Conservation (phyloP, 2,797 vertebrate genomes). For the Eulemur rubriventer region DNA sequence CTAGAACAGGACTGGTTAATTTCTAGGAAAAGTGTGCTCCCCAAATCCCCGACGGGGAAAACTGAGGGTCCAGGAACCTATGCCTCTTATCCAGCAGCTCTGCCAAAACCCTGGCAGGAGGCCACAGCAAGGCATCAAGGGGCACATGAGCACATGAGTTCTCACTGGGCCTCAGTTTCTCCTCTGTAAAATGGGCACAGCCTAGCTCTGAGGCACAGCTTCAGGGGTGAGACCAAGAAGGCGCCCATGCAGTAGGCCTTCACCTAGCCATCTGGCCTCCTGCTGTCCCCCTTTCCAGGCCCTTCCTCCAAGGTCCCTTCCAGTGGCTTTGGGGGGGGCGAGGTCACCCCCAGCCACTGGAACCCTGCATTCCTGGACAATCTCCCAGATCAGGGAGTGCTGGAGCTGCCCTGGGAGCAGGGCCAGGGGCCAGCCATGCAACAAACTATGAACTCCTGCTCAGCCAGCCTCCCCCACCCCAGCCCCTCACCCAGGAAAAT, state of each 20-base stretch:
- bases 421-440: neutral
- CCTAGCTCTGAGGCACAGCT: neutral
- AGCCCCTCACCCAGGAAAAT: no score
- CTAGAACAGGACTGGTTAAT: neutral
- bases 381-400: conserved; percentile 11
- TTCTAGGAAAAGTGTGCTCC: neutral
- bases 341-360: neutral
- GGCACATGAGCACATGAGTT: neutral
- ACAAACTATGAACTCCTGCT: neutral
- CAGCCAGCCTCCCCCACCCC: neutral
- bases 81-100: neutral
- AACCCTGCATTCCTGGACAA: conserved; percentile 23
- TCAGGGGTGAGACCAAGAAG: neutral
- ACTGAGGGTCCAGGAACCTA: neutral
- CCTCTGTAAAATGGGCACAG: neutral
- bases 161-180: neutral
- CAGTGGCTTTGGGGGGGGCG: no score
- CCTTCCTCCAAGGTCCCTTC: neutral
- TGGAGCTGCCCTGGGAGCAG: neutral
- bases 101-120: neutral
- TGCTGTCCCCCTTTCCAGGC: neutral
- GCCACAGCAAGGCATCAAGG: neutral
- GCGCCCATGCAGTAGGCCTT: neutral
- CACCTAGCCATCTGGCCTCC: no score
- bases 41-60: neutral